Base-by-base conservation (phyloP, 2,113 vertebrate species). In the Epinephelus cyanopodus region DNA sequence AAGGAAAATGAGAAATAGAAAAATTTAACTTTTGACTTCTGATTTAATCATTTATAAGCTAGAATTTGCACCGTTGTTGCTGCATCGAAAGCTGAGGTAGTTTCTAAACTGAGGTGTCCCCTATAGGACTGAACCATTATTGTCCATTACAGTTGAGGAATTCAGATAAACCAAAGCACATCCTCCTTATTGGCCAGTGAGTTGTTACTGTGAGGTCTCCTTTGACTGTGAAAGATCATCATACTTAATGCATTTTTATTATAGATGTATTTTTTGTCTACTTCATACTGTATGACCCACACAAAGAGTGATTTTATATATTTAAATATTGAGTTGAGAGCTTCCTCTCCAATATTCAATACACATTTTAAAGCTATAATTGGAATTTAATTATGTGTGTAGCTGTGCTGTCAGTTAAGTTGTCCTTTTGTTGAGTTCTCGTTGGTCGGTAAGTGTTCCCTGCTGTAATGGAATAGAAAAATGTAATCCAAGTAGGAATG, bases 11-110 rank as follows among this genome's bases (percentile, higher is more conserved):
- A 81, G 64, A 82, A 79, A 68, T 69, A 37, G 18, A 50, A 66
- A 84, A 65, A 74, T n/a, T 14, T 63, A 33, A 60, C 58, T 56
- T 74, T 70, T 42, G 73, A 88, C 75, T 86, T 89, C 19, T 48
- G 33, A 72, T 56, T 45, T 23, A 66, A 70, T 80, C 57, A 76
- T 84, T 80, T 86, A 89, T 88, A 91, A 87, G 84, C 85, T 90
- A 89, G 8, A 91, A 81, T 76, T 73, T 74, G 27, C 71, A 73
- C 54, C 69, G 37, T 86, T 91, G 73, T 71, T 78, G 89, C 86
- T 87, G 90, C 82, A 86, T 66, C n/a, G 9, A 85, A 85, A 85
- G 79, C 50, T 79, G 58, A 81, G 70, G 47, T 75, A 3, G 56
- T 82, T 90, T 75, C 48, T 84, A 67, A 79, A 68, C 25, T 73